Percentiles rank a stretch among this genome's conserved stretches.
Evolutionary conservation across 2,888 invertebrate species (phyloP).

Genomic region (Chaetogeoica ovagalla): DNA sequence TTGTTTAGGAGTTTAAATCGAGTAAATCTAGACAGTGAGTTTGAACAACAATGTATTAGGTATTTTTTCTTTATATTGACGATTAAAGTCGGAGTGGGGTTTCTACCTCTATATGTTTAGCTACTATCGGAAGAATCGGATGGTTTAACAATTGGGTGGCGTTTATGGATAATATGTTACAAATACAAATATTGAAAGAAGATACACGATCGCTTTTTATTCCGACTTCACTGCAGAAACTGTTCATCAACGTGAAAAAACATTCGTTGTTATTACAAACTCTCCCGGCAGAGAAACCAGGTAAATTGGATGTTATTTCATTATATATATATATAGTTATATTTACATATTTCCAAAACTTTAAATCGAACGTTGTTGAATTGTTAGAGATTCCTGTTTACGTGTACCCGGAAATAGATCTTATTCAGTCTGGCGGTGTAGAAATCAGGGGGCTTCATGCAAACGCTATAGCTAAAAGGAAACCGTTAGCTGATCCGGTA

Average conservation of each 20-base stretch:
- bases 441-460: conserved; percentile 77
- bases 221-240: conserved; percentile 74
- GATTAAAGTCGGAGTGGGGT: no score
- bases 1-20: conserved; percentile 67
- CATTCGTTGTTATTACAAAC: conserved; percentile 63
- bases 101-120: conserved; percentile 52
- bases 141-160: conserved; percentile 87
- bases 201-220: conserved; percentile 72
- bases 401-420: conserved; percentile 60
- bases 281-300: conserved; percentile 55
- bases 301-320: conserved; percentile 33
- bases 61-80: neutral
- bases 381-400: conserved; percentile 60
- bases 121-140: conserved; percentile 63
- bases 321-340: neutral
- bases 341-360: neutral
- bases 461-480: conserved; percentile 71
- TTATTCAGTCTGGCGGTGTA: conserved; percentile 72
- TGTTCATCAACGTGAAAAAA: conserved; percentile 70
- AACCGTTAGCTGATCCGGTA: conserved; percentile 73
- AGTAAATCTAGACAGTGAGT: conserved; percentile 63
- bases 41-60: neutral
- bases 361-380: neutral
- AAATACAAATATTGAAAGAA: conserved; percentile 73
- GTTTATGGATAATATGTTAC: conserved; percentile 87